Conservation (phyloP, 2,797 vertebrate species). For the Serranus cabrilla region DNA sequence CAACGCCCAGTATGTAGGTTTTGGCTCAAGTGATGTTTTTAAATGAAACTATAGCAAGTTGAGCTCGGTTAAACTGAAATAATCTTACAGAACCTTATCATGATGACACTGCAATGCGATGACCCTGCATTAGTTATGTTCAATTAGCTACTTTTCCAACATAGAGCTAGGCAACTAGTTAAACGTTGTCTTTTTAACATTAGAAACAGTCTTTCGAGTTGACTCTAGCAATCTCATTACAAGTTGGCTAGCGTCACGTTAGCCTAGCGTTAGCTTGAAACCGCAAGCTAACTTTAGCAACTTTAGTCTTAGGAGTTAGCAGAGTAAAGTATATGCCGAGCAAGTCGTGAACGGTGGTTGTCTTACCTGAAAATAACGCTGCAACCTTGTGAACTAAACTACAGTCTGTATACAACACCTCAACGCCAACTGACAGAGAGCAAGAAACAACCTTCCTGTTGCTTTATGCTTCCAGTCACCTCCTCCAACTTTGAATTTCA, state of each 20-base stretch:
- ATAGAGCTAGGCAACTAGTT: not conserved
- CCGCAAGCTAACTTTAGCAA: not conserved
- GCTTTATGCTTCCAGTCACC: constrained; percentile 27
- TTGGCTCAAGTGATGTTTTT: not conserved
- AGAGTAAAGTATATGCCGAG: not conserved
- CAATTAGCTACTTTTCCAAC: not conserved
- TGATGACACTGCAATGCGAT: not conserved
- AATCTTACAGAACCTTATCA: not conserved
- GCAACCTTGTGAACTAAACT: not conserved
- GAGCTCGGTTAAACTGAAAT: not conserved
- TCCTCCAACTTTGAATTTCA: constrained; percentile 84
- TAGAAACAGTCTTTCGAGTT: not conserved
- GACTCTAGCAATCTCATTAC: not conserved
- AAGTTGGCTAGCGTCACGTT: not conserved
- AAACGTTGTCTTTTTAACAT: not conserved
- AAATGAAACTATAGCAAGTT: not conserved
- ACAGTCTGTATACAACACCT: not conserved
- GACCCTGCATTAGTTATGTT: too few relatives aligned
- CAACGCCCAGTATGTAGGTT: constrained; percentile 4
- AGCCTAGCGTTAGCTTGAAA: constrained; percentile 27
- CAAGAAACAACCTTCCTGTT: constrained; percentile 4
- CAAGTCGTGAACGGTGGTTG: not conserved
- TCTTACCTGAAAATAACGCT: constrained; percentile 55
- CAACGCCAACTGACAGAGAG: constrained; percentile 6
- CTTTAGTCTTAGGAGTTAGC: not conserved